Conservation (phyloP, 2,888 invertebrate species). For the Camptogramma bilineatum region DNA sequence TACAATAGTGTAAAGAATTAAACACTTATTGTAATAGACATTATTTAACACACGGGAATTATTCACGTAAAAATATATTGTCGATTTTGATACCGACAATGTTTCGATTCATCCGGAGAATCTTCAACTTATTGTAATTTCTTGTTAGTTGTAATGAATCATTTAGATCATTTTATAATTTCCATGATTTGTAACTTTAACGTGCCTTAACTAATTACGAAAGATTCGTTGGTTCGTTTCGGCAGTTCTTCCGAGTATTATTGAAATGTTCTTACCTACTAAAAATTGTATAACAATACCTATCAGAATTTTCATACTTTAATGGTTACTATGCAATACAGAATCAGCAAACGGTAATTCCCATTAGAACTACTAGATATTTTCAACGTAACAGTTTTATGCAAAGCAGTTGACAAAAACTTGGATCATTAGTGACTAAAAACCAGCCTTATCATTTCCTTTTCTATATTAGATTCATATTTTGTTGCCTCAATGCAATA, state of each 20-base stretch:
- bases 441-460: slow-evolving; percentile 48
- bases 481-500: slow-evolving; percentile 54
- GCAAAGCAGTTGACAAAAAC: slow-evolving; percentile 1
- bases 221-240: background rate
- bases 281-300: background rate
- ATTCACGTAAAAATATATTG: too few relatives aligned
- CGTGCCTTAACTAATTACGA: background rate
- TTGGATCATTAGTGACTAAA: slow-evolving; percentile 25
- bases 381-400: slow-evolving; percentile 14
- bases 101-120: too few relatives aligned
- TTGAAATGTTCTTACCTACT: background rate
- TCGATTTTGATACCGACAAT: too few relatives aligned
- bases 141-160: background rate
- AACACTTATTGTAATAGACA: too few relatives aligned
- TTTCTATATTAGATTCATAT: slow-evolving; percentile 50
- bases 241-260: background rate
- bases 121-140: too few relatives aligned
- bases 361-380: slow-evolving; percentile 12
- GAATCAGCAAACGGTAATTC: background rate
- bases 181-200: background rate
- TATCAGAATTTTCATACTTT: background rate
- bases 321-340: background rate
- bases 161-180: background rate
- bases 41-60: too few relatives aligned
- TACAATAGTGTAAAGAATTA: background rate